phyloP scores from a whole-genome alignment of 92 coral and sea anemone species.

The Heliopora coerulea region DNA sequence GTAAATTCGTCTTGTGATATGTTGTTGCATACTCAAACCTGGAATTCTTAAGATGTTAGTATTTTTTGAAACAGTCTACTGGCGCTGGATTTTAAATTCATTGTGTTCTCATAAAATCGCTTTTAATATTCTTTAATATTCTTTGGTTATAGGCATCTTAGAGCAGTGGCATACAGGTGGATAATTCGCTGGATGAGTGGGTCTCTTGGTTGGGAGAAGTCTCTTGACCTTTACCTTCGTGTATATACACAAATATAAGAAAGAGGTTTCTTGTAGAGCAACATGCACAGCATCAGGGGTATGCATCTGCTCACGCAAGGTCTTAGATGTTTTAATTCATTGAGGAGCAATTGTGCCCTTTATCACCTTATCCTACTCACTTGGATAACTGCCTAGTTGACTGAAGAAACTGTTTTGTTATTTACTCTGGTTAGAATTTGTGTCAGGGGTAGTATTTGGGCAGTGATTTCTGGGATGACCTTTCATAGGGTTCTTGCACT shows the following conservation, averaged over 20 bases:
- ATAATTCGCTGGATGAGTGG: conserved; percentile 24
- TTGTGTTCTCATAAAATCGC: too few relatives aligned
- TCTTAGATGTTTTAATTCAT: background rate
- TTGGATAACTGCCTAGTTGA: background rate
- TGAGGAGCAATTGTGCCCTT: too few relatives aligned
- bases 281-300: conserved; percentile 23
- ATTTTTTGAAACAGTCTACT: too few relatives aligned
- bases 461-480: conserved; percentile 8
- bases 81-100: too few relatives aligned
- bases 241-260: conserved; percentile 53
- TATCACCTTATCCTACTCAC: background rate
- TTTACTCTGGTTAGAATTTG: too few relatives aligned
- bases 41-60: too few relatives aligned
- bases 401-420: too few relatives aligned
- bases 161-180: conserved; percentile 41
- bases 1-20: too few relatives aligned
- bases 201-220: conserved; percentile 53
- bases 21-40: too few relatives aligned
- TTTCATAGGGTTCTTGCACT: background rate
- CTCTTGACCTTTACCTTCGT: conserved; percentile 57
- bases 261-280: conserved; percentile 5
- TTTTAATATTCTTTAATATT: too few relatives aligned
- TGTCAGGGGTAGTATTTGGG: background rate
- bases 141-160: conserved; percentile 14
- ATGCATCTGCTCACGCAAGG: conserved; percentile 21